phyloP scores from a whole-genome alignment of 2,113 vertebrate species.

The Conger conger region DNA sequence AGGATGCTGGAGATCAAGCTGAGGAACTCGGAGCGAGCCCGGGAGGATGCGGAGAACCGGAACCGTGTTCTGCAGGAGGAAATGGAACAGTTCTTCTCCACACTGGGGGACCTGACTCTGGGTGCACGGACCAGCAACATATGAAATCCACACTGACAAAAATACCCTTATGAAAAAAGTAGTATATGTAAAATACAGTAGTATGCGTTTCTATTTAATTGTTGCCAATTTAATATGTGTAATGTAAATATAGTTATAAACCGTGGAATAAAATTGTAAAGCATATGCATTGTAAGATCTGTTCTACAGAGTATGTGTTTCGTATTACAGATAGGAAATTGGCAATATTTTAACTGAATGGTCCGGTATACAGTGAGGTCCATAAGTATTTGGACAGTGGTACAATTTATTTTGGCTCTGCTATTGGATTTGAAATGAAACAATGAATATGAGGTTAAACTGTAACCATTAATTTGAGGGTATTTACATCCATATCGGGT shows the following conservation, averaged over 20 bases:
- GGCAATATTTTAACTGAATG: background rate
- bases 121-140: slow-evolving; percentile 67
- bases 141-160: slow-evolving; percentile 22
- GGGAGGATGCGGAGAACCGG: slow-evolving; percentile 85
- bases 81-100: slow-evolving; percentile 95
- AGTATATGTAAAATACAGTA: background rate
- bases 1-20: slow-evolving; percentile 89
- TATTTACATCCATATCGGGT: no score
- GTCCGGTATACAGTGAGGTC: background rate
- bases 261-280: background rate
- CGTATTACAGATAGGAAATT: background rate
- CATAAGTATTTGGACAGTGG: no score
- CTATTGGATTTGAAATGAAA: no score
- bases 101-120: slow-evolving; percentile 80
- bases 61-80: slow-evolving; percentile 89
- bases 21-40: slow-evolving; percentile 86
- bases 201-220: no score
- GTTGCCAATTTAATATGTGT: background rate
- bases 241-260: background rate
- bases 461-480: no score
- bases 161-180: background rate
- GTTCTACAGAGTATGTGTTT: background rate
- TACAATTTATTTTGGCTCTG: no score
- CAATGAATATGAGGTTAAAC: no score
- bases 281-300: background rate